Evolutionary conservation across 2,113 vertebrate species (phyloP), one percentile per base, ranked within the genome.

Genomic region (Mixornis gularis): DNA sequence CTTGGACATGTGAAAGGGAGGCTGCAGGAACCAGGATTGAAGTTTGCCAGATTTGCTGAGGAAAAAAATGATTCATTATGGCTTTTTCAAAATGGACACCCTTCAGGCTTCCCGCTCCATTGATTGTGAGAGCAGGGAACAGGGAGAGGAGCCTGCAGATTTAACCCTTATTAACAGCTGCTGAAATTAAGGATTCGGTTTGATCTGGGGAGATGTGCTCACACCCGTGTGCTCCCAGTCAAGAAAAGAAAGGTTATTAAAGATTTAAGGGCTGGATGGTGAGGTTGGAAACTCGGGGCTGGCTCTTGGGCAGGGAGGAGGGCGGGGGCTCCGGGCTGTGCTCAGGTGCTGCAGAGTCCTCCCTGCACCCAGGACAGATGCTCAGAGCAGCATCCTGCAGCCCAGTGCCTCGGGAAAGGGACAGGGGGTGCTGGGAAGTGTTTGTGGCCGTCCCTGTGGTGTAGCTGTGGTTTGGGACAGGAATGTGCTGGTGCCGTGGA

Each of bases 81-180:
- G 96, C 96, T 95, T 95, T 95, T 92, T 92, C 97, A 93, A 96
- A 97, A 97, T 90, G 97, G 93, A 96, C 89, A 73, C 95, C 96
- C 97, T 96, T 97, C 96, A 95, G 96, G 97, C 97, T 97, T 53
- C 95, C 96, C 63, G 89, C 95, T 97, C 93, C 96, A 92, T 72
- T 71, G 96, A 94, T 90, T 84, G 74, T 27, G 66, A 36, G 60
- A 26, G 91, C 27, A 5, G 29, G 27, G 51, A 10, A 5, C 30
- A 79, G 95, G 65, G 83, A 46, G 94, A 85, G 25, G 36, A 69
- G 96, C 93, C 96, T 82, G 96, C 89, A 65, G 97, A 94, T 95
- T 97, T 97, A 97, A 97, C 97, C 96, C 96, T 98, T 97, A 96
- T 96, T 96, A 97, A 97, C 87, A 97, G 96, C 95, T 90, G 87